Base-by-base conservation (phyloP, 2,888 invertebrate species). In the Ophioninae sp. region DNA sequence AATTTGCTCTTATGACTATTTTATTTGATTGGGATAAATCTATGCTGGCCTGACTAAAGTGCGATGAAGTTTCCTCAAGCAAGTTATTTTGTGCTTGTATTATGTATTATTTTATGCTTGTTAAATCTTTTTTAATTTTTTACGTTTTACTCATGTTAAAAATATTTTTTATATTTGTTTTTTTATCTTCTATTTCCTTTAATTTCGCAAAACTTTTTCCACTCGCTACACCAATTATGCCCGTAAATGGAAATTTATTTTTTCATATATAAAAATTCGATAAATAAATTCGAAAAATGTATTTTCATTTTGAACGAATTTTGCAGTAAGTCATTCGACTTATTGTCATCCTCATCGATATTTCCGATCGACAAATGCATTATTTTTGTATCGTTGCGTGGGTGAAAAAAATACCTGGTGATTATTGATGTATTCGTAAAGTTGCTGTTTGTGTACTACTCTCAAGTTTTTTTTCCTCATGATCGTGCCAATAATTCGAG, bases 391-490 rank as follows among this genome's bases (percentile, higher is more conserved):
- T 41, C 44, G 20, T 17, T 20, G 6, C 65, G 65, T 39, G 22
- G 17, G 30, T 30, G 59, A 7, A 67, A 56, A 56, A 30, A 56
- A 75, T 89, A 81, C 79, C 81, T 81, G 91, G 77, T 87, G 88
- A 77, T 85, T 71, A 76, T 87, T 87, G 77, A 65, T 85, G 82
- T 88, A 88, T 68, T 91, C 88, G 87, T 88, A 89, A 85, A 89
- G 87, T 86, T 92, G 91, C 79, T 87, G 87, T 69, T 93, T 93
- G 85, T 92, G 93, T 81, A 92, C 81, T 73, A 93, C 91, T 79
- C 90, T 88, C 13, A 90, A 88, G 75, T 92, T 93, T 88, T 93
- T 93, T 86, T 92, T 92, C 90, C 93, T 92, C 92, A 92, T 93
- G 78, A 77, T 85, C 65, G 41, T 69, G 39, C 39, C 17, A n/a